Base-by-base conservation (phyloP, 2,888 invertebrate genomes). In the Melangyna quadrimaculata region DNA sequence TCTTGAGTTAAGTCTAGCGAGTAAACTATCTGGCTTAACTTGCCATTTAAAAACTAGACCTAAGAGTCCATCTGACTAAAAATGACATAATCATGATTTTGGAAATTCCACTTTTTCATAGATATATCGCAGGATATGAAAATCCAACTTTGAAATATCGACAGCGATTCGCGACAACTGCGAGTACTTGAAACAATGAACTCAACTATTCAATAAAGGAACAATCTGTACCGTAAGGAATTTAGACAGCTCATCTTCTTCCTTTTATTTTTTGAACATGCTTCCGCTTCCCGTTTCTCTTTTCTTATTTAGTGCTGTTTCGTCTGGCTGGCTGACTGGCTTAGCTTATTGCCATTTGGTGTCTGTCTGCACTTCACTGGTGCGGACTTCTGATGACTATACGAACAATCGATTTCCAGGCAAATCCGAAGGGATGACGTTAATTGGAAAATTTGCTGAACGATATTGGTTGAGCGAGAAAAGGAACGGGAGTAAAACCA, bases 381-480 rank as follows among this genome's bases (percentile, higher is more conserved):
- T 70, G 48, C 29, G 51, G 65, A 79, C 24, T 40, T 67, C 51
- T 29, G 65, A 48, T 48, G 73, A 74, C 70, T 74, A 78, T 73
- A n/a, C n/a, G 57, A 70, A 74, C 73, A 78, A 74, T 83, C 78
- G 74, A 78, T 83, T 83, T 78, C 55, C 27, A 48, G 43, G 63
- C 29, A 45, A 69, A 53, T 69, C 45, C 55, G 10, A 22, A 48
- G 69, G 59, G 69, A 78, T 69, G 67, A 67, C 55, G 67, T 78
- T 77, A 77, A 77, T 72, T 73, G 81, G 53, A 78, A 82, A 74
- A 48, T 83, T 70, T 63, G 65, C 69, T 53, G 48, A 37, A 53
- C 40, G 35, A 45, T 32, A 67, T 67, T 32, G 65, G 14, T 19
- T 48, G 32, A 22, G 1, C 8, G 1, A 22, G 22, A 3, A 8